Evolutionary conservation across 1,140 invertebrate species (phyloP).

Genomic region (Carposina sasakii): DNA sequence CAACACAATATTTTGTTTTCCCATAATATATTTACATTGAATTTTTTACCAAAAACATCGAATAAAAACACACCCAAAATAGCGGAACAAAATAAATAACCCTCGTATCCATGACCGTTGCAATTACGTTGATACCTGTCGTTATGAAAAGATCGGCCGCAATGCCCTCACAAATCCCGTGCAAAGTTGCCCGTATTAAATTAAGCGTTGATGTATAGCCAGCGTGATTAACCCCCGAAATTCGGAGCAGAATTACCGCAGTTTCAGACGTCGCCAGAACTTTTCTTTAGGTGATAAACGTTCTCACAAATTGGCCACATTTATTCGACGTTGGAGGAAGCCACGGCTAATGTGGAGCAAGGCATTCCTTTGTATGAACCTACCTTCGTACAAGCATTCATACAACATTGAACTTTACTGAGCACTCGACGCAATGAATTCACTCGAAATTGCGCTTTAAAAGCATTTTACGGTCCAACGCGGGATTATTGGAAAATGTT

Average conservation of each 20-base stretch:
- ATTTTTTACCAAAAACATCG: too few relatives aligned
- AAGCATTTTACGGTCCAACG: slow-evolving; percentile 31
- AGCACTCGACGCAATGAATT: slow-evolving; percentile 31
- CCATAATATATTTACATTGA: too few relatives aligned
- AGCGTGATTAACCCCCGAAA: slow-evolving; percentile 49
- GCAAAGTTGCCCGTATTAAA: slow-evolving; percentile 43
- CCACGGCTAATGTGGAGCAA: slow-evolving; percentile 39
- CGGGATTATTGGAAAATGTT: slow-evolving; percentile 23
- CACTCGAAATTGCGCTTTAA: slow-evolving; percentile 28
- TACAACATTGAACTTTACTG: slow-evolving; percentile 29
- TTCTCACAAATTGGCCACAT: slow-evolving; percentile 55
- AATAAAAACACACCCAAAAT: too few relatives aligned
- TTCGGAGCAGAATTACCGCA: slow-evolving; percentile 43
- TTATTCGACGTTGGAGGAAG: slow-evolving; percentile 45
- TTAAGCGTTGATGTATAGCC: slow-evolving; percentile 47
- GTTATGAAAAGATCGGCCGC: slow-evolving; percentile 2
- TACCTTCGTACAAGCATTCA: slow-evolving; percentile 23
- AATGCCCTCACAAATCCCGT: slow-evolving; percentile 23
- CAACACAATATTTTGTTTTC: too few relatives aligned
- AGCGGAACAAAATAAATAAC: too few relatives aligned
- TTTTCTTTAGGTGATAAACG: slow-evolving; percentile 65
- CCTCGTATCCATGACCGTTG: too few relatives aligned
- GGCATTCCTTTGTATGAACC: slow-evolving; percentile 33
- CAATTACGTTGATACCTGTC: too few relatives aligned
- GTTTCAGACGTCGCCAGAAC: slow-evolving; percentile 48